A percentile compares a stretch with the other conserved stretches of the same genome.
phyloP scores from a whole-genome alignment of 2,888 invertebrate species.

The Eristalinus sepulchralis region DNA sequence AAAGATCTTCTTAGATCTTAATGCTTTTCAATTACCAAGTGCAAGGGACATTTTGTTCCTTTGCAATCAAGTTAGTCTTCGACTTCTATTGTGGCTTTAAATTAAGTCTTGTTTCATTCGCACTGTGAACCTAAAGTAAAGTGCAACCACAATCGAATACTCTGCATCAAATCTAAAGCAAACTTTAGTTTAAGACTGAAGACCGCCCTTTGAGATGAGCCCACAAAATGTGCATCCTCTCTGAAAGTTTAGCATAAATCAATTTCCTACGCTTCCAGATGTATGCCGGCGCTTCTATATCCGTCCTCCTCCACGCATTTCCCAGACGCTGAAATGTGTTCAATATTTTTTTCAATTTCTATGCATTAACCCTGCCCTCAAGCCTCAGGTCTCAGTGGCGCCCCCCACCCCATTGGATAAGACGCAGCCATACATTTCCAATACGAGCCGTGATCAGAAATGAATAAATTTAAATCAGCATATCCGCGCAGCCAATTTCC shows the following conservation, averaged over 20 bases:
- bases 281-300: neutral
- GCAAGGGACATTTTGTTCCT: too few species aligned
- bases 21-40: too few species aligned
- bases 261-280: conserved; percentile 11
- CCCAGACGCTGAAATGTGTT: conserved; percentile 11
- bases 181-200: too few species aligned
- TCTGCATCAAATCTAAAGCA: too few species aligned
- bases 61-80: too few species aligned
- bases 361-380: conserved; percentile 57
- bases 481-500: conserved; percentile 44
- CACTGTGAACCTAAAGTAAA: too few species aligned
- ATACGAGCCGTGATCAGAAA: conserved; percentile 60
- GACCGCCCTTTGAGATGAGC: neutral
- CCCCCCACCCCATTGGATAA: conserved; percentile 23
- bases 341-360: conserved; percentile 61
- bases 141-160: too few species aligned
- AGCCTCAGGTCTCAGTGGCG: conserved; percentile 13
- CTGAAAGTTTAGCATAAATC: neutral
- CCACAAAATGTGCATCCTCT: neutral
- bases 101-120: too few species aligned
- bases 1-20: too few species aligned
- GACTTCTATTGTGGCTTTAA: too few species aligned
- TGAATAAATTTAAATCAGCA: conserved; percentile 70
- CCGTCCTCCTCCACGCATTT: neutral
- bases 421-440: conserved; percentile 43